A percentile compares a stretch with the other conserved stretches of the same genome.
Conservation (phyloP, 1,140 invertebrate genomes). For the Trissolcus basalis region DNA sequence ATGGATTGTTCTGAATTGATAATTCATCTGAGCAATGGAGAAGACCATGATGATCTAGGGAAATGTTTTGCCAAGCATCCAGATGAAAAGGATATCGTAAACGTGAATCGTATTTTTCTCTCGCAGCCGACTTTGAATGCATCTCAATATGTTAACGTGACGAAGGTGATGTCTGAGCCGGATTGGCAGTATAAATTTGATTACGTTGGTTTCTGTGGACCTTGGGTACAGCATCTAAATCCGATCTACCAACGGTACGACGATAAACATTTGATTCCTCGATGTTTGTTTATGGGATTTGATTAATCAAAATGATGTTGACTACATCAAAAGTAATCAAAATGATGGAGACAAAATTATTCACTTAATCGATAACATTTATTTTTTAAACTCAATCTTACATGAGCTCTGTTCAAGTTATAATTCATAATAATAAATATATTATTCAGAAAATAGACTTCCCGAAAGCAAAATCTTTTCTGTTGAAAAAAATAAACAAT, state of each 20-base stretch:
- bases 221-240: conserved; percentile 56
- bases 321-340: conserved; percentile 55
- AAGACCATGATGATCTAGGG: conserved; percentile 5
- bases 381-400: not conserved
- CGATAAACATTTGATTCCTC: conserved; percentile 32
- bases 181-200: conserved; percentile 52
- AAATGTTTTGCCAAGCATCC: not conserved
- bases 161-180: conserved; percentile 44
- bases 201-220: conserved; percentile 63
- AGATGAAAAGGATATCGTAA: not conserved
- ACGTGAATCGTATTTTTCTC: conserved; percentile 32
- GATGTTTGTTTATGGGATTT: conserved; percentile 62
- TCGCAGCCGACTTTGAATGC: conserved; percentile 33
- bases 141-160: not conserved
- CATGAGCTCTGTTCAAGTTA: not conserved
- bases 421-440: too few relatives aligned
- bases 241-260: conserved; percentile 35
- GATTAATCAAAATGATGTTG: conserved; percentile 54
- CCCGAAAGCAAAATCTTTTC: conserved; percentile 20
- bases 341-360: conserved; percentile 40
- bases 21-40: too few relatives aligned
- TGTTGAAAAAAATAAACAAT: conserved; percentile 30
- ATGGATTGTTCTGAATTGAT: conserved; percentile 4
- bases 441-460: conserved; percentile 52
- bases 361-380: conserved; percentile 14